Evolutionary conservation across 2,113 vertebrate genomes (phyloP), one percentile per base, ranked within the genome.

Genomic region (Deroptyus accipitrinus): DNA sequence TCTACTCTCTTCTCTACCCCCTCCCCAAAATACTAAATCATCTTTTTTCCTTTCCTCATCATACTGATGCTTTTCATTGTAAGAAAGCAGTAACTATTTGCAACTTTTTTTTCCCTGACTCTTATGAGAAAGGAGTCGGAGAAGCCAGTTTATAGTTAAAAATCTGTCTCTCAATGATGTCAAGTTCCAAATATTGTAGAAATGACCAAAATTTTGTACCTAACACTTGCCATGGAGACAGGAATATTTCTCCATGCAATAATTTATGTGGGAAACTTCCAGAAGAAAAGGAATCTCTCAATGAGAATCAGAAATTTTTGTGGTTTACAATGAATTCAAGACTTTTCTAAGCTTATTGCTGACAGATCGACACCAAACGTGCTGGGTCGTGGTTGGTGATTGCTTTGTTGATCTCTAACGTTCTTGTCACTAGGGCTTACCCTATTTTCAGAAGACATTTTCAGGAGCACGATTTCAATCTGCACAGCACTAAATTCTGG

Each of bases 71-170:
- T 86, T 66, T 79, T 51, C 70, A 51, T 7, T 25, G 16, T 35
- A 42, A 30, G 75, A 49, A 72, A 68, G 79, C 75, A 68, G 7
- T 17, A 67, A 37, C 30, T 62, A 10, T 23, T 17, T 13, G 51
- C 10, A 9, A n/a, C 33, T 31, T 33, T n/a, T 35, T n/a, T 27
- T 37, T 23, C 4, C 1, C 1, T 0, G 19, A 66, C 7, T 22
- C 22, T 83, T 17, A 18, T 31, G 55, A 31, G 66, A 31, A 54
- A 88, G 20, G 30, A 67, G 2, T 39, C 23, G 4, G 35, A 83
- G 57, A 59, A 64, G 14, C 39, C 12, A 31, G 27, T 48, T 61
- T 22, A 6, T 15, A 20, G 13, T 39, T 78, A 54, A 39, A 89
- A 94, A 62, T 27, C 70, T 41, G 30, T 6, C 33, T 18, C 24